These are phyloP conservation scores for Mastomys coucha DNA, from an alignment of 2,113 vertebrate genomes.

Conservation along the genomic window DNA sequence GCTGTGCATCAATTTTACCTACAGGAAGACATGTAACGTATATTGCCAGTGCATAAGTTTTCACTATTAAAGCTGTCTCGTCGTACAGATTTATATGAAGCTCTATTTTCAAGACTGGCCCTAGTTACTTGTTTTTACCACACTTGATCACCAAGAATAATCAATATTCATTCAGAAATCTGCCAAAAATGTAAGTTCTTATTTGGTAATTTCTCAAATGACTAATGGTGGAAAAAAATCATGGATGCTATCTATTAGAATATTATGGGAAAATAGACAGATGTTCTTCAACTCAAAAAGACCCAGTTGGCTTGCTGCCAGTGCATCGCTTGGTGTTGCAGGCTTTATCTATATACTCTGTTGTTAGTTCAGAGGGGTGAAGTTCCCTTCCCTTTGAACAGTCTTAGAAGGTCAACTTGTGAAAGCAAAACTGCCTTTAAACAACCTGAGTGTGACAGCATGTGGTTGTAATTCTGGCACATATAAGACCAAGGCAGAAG, in stretches of 20 bases:
- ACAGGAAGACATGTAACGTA: neutral
- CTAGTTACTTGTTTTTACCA: neutral
- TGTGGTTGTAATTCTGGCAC: neutral
- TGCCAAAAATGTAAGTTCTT: neutral
- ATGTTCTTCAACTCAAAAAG: neutral
- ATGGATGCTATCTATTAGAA: neutral
- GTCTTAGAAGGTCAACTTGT: neutral
- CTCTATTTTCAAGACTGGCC: neutral
- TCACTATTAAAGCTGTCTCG: neutral
- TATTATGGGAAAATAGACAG: neutral
- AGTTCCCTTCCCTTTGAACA: neutral
- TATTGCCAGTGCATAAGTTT: neutral
- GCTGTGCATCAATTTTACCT: neutral
- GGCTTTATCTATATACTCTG: neutral
- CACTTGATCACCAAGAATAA: neutral
- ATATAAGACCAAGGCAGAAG: neutral
- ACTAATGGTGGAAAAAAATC: neutral
- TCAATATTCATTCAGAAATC: neutral
- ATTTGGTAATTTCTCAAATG: neutral
- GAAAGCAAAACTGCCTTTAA: neutral
- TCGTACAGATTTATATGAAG: neutral
- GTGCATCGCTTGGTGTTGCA: neutral
- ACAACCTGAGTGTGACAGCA: neutral
- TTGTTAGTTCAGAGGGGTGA: neutral
- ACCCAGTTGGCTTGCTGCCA: neutral